A percentile compares a stretch with the other conserved stretches of the same genome.
Evolutionary conservation across 2,888 invertebrate genomes (phyloP).

Genomic region (Emesis castigata): DNA sequence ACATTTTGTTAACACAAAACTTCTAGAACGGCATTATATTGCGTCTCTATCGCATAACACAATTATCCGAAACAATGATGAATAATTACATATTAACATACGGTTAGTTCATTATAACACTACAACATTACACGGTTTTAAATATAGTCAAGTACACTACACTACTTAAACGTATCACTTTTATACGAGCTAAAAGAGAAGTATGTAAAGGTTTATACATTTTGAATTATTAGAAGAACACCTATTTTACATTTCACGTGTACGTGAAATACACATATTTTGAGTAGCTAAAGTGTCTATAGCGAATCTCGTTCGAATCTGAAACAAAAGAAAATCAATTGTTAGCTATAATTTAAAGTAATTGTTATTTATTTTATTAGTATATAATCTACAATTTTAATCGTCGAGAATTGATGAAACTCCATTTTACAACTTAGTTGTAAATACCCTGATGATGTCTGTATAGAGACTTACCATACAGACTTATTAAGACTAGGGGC

Average conservation of each 20-base stretch:
- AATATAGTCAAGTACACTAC: conserved; percentile 11
- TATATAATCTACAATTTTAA: no score
- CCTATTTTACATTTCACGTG: neutral
- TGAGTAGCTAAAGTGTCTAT: neutral
- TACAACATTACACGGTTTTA: neutral
- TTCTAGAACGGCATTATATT: conserved; percentile 51
- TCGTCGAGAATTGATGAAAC: no score
- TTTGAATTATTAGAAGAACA: neutral
- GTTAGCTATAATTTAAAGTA: neutral
- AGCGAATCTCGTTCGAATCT: conserved; percentile 48
- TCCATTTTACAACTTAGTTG: no score
- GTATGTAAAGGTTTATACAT: conserved; percentile 6
- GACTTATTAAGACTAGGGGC: no score
- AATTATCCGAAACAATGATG: conserved; percentile 17
- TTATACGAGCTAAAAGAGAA: conserved; percentile 8
- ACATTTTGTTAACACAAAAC: conserved; percentile 72
- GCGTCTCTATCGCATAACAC: conserved; percentile 75
- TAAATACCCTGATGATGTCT: no score
- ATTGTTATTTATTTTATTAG: no score
- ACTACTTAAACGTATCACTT: conserved; percentile 2
- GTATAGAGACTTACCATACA: no score
- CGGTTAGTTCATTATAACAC: neutral
- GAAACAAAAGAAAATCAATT: conserved; percentile 63
- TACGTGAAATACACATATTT: neutral
- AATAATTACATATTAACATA: neutral